These are phyloP conservation scores for Epicauta chinensis DNA, from an alignment of 1,140 invertebrate species.

Conservation along the genomic window DNA sequence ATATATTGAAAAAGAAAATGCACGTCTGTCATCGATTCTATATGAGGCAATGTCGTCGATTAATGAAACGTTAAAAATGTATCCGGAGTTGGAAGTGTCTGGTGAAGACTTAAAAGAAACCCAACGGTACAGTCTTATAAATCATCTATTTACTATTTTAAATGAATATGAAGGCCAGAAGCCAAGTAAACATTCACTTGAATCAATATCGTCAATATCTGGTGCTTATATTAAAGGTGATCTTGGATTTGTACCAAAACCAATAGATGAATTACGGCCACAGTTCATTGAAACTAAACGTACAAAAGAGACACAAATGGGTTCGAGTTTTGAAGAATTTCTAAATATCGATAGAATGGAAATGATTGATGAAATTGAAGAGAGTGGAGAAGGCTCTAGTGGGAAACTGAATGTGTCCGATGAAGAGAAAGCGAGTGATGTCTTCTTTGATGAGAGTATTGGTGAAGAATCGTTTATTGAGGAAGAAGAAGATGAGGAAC, in stretches of 20 bases:
- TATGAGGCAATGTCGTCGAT: conserved; percentile 53
- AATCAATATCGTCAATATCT: conserved; percentile 28
- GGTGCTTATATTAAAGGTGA: conserved; percentile 35
- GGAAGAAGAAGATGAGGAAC: conserved; percentile 1
- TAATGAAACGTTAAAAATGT: conserved; percentile 50
- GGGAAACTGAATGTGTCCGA: conserved; percentile 15
- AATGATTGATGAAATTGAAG: background rate
- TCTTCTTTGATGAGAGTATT: conserved; percentile 32
- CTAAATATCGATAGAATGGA: conserved; percentile 8
- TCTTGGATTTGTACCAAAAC: conserved; percentile 38
- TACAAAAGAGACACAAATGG: conserved; percentile 23
- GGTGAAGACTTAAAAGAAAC: conserved; percentile 22
- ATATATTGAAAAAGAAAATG: conserved; percentile 46
- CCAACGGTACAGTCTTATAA: conserved; percentile 46
- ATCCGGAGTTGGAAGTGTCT: too few species aligned
- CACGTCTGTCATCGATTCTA: conserved; percentile 50
- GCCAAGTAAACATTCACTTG: conserved; percentile 27
- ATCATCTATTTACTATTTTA: conserved; percentile 48
- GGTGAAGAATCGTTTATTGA: conserved; percentile 33
- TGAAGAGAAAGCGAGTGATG: conserved; percentile 22
- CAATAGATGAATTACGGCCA: conserved; percentile 23
- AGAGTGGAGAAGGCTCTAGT: conserved; percentile 7
- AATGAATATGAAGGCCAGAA: conserved; percentile 50
- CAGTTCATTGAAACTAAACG: background rate
- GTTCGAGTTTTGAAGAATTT: conserved; percentile 33